phyloP scores from a whole-genome alignment of 1,140 invertebrate genomes.

The Formica selysi region DNA sequence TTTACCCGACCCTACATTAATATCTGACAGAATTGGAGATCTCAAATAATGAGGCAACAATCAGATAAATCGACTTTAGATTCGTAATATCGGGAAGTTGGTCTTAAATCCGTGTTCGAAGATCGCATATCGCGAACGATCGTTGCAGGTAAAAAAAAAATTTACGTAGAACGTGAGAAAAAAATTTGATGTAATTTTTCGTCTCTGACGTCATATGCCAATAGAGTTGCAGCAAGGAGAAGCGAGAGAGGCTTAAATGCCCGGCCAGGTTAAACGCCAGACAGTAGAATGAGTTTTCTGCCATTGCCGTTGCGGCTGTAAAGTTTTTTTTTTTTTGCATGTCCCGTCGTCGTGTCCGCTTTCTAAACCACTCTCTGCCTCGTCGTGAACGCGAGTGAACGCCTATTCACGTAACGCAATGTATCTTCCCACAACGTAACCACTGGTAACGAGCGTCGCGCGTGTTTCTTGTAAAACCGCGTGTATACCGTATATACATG shows the following conservation, averaged over 20 bases:
- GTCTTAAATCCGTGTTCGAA: neutral
- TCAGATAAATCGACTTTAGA: neutral
- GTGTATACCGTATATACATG: conserved; percentile 41
- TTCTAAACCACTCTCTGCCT: conserved; percentile 83
- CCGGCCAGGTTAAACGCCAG: conserved; percentile 18
- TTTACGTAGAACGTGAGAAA: too few relatives aligned
- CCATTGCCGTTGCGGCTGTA: conserved; percentile 46
- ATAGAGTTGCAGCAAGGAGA: neutral
- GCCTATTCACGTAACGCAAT: conserved; percentile 72
- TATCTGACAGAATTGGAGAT: neutral
- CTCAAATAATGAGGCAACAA: neutral
- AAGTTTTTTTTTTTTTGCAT: conserved; percentile 56
- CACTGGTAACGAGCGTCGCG: conserved; percentile 37
- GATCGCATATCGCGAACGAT: neutral
- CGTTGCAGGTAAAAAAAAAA: neutral
- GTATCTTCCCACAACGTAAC: conserved; percentile 71
- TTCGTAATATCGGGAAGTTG: neutral
- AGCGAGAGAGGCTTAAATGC: neutral
- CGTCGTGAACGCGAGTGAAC: conserved; percentile 73
- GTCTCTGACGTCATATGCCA: neutral
- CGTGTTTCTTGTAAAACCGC: conserved; percentile 33
- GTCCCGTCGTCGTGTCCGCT: conserved; percentile 70
- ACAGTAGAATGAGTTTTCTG: conserved; percentile 61
- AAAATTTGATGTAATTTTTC: neutral
- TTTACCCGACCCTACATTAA: neutral